These are phyloP conservation scores for Mythimna ferrago DNA, from an alignment of 2,888 invertebrate species.

Conservation along the genomic window DNA sequence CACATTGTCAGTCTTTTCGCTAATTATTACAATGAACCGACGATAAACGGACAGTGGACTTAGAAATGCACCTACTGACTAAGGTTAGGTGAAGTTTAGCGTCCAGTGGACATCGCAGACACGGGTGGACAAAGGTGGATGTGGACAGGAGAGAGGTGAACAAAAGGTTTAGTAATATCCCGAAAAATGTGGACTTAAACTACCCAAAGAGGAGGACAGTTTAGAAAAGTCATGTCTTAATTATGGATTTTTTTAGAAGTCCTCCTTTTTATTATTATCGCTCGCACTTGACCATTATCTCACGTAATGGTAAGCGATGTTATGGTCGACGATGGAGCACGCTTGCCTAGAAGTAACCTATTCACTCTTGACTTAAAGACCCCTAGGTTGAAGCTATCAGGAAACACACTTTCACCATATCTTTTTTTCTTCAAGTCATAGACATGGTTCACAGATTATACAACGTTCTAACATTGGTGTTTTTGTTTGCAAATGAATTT, in stretches of 20 bases:
- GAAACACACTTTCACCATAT: no score
- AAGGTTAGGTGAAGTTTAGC: slow-evolving; percentile 56
- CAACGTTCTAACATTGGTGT: background rate
- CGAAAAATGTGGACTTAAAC: background rate
- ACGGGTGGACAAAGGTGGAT: slow-evolving; percentile 23
- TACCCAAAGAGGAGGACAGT: background rate
- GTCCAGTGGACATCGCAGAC: slow-evolving; percentile 54
- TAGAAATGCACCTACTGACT: slow-evolving; percentile 63
- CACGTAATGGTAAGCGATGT: no score
- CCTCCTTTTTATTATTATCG: background rate
- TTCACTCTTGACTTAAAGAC: no score
- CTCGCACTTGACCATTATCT: no score
- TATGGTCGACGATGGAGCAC: no score
- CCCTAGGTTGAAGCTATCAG: no score
- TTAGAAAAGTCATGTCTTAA: no score
- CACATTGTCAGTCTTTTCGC: slow-evolving; percentile 83
- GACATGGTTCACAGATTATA: no score
- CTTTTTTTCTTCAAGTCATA: no score
- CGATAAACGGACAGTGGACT: slow-evolving; percentile 61
- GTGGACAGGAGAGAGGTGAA: slow-evolving; percentile 20
- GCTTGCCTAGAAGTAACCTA: no score
- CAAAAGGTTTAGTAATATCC: slow-evolving; percentile 47
- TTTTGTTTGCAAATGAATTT: background rate
- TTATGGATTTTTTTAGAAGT: background rate
- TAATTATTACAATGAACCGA: slow-evolving; percentile 70